Evolutionary conservation across 2,113 vertebrate species (phyloP).

Genomic region (Dasyornis broadbenti): DNA sequence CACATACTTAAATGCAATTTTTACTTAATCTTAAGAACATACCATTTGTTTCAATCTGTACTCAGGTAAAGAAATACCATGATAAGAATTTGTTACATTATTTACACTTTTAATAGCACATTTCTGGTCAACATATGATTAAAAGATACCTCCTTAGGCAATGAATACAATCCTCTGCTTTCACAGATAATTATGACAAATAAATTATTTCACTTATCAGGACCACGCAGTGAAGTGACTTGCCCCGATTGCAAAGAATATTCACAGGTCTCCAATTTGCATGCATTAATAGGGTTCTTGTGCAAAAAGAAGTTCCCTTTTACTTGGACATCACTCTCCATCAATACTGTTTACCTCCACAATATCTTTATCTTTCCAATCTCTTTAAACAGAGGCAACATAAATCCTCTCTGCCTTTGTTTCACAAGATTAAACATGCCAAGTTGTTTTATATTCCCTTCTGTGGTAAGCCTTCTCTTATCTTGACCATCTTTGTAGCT

Average conservation of each 20-base stretch:
- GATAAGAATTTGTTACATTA: background rate
- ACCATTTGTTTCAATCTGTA: background rate
- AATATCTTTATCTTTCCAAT: background rate
- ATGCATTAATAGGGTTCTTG: background rate
- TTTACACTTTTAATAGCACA: background rate
- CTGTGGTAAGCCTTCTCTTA: background rate
- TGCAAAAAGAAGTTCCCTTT: background rate
- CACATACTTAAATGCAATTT: background rate
- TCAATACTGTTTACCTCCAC: background rate
- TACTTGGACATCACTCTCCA: background rate
- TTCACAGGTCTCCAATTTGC: background rate
- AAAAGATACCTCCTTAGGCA: background rate
- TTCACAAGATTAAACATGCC: background rate
- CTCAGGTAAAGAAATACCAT: background rate
- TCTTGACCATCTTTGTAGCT: background rate
- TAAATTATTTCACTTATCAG: background rate
- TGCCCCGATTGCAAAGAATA: background rate
- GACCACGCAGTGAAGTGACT: background rate
- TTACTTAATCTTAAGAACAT: background rate
- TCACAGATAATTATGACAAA: background rate
- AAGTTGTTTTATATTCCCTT: slow-evolving; percentile 9
- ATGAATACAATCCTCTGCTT: background rate
- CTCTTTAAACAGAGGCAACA: background rate
- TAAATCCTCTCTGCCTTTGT: background rate
- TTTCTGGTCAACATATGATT: background rate